These are phyloP conservation scores for Acomys russatus DNA, from an alignment of 2,797 vertebrate genomes.

Conservation along the genomic window DNA sequence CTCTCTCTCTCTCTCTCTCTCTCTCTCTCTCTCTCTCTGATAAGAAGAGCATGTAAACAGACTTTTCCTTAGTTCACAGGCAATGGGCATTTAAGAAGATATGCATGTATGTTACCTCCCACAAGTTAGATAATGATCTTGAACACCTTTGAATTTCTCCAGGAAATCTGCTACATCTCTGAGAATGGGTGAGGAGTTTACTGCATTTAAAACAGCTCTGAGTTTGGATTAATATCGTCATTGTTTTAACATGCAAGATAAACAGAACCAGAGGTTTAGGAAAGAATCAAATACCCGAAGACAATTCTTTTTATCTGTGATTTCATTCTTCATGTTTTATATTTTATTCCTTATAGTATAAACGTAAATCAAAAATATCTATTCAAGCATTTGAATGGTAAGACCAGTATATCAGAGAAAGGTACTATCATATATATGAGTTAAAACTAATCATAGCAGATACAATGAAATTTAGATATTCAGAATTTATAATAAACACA, in stretches of 20 bases:
- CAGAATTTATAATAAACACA: conserved; percentile 1
- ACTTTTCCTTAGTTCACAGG: neutral
- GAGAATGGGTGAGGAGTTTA: neutral
- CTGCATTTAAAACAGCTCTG: neutral
- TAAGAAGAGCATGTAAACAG: conserved; percentile 2
- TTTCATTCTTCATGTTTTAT: neutral
- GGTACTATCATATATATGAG: neutral
- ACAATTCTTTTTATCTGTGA: neutral
- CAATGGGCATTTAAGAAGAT: neutral
- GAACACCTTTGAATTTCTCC: neutral
- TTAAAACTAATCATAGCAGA: neutral
- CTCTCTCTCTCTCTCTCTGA: neutral
- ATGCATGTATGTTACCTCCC: neutral
- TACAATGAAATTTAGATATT: neutral
- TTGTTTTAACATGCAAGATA: conserved; percentile 22
- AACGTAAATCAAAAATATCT: neutral
- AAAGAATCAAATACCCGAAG: conserved; percentile 10
- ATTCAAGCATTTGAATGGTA: conserved; percentile 10
- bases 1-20: too few relatives aligned
- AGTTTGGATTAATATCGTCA: neutral
- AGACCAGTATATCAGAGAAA: neutral
- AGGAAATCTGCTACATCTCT: neutral
- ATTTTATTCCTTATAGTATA: neutral
- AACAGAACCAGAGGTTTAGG: conserved; percentile 6
- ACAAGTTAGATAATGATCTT: neutral